Conservation (phyloP, 1,140 invertebrate species). For the Calephelis nemesis region DNA sequence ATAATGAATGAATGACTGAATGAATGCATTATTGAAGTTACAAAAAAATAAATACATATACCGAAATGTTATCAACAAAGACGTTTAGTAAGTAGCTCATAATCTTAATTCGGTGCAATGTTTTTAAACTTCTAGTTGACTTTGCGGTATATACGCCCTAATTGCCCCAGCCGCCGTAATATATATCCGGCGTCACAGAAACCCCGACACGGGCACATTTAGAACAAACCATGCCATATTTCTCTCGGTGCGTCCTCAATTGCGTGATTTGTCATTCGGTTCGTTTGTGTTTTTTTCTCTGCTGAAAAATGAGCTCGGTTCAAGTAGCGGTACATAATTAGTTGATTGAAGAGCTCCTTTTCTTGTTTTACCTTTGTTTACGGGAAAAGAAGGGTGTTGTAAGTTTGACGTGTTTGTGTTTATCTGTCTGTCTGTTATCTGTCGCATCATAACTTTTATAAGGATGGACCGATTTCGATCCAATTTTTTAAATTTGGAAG, state of each 20-base stretch:
- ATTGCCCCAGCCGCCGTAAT: constrained; percentile 46
- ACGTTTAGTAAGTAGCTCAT: too few relatives aligned
- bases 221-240: constrained; percentile 70
- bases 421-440: neutral
- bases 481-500: too few relatives aligned
- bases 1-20: too few relatives aligned
- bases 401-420: neutral
- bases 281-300: constrained; percentile 54
- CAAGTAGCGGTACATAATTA: constrained; percentile 63
- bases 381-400: neutral
- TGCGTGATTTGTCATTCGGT: constrained; percentile 74
- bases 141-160: constrained; percentile 18
- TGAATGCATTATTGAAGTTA: too few relatives aligned
- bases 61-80: too few relatives aligned
- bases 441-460: too few relatives aligned
- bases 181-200: constrained; percentile 38
- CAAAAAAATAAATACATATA: too few relatives aligned
- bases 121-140: constrained; percentile 6
- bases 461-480: too few relatives aligned
- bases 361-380: constrained; percentile 36
- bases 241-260: constrained; percentile 70
- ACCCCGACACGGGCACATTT: constrained; percentile 56
- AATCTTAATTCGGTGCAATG: constrained; percentile 1
- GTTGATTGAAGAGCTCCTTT: constrained; percentile 66
- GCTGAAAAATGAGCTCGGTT: constrained; percentile 64